Conservation (phyloP, 2,113 vertebrate genomes). For the Sylvilagus bachmani region DNA sequence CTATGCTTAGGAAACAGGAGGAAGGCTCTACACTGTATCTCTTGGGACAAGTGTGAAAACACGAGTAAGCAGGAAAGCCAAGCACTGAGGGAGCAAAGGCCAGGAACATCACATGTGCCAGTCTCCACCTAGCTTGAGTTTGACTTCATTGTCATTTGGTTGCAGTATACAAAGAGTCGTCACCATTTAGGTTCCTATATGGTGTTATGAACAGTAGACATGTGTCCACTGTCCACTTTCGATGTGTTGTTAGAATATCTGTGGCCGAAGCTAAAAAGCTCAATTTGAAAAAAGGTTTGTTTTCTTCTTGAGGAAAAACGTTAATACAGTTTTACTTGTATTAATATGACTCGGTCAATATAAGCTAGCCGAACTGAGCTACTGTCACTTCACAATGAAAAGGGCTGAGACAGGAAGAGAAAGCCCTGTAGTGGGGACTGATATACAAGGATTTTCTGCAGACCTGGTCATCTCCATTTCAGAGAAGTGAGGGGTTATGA, state of each 20-base stretch:
- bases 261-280: neutral
- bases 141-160: neutral
- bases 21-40: neutral
- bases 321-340: neutral
- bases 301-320: neutral
- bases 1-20: neutral
- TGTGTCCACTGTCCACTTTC: neutral
- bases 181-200: neutral
- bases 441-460: neutral
- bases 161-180: neutral
- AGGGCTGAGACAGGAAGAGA: neutral
- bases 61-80: neutral
- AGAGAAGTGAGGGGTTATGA: neutral
- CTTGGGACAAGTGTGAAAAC: neutral
- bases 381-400: neutral
- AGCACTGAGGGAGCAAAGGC: neutral
- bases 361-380: neutral
- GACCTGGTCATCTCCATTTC: neutral
- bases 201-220: neutral
- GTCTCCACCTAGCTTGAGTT: neutral
- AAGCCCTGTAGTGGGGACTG: neutral
- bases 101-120: neutral
- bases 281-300: neutral
- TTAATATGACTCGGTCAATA: neutral
- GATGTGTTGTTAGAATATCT: neutral